Evolutionary conservation across 2,113 vertebrate species (phyloP), one percentile per base, ranked within the genome.

Genomic region (Typhlomys cinereus): DNA sequence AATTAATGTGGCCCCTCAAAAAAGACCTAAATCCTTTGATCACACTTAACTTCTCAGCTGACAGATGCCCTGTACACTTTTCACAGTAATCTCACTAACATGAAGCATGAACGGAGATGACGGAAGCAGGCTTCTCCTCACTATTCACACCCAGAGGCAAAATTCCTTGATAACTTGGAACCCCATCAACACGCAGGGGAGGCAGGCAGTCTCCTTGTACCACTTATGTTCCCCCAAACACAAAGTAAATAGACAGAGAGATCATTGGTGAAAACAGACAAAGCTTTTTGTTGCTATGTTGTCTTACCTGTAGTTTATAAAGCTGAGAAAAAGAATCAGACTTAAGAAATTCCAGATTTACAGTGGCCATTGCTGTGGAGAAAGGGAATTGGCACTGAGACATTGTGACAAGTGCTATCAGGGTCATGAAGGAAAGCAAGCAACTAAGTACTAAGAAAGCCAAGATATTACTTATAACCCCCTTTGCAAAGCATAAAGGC

Each of bases 301-400:
- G 13, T 70, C 90, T 89, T 87, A 97, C 96, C 95, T 97, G 96
- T 2, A 94, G 7, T 23, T 25, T 0, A 0, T 36, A 13, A 48
- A 96, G 93, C 10, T 36, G 12, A 4, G 1, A 7, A n/a, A 97
- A 90, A 15, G 25, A 23, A 18, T 54, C 0, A 3, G 21, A 7
- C 5, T 1, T 9, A 41, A 96, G 31, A 1, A 5, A 2, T 0
- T 48, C 5, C 59, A 88, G 36, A 7, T 96, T 97, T 82, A 96
- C 20, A 52, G 93, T 75, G 36, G 95, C 74, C 78, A 97, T 8
- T 34, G 21, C 96, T 97, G 66, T 4, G 67, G 52, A 88, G 74
- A 92, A 46, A 69, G 41, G 5, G 29, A 73, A 44, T 70, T 29
- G 15, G 0, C 3, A 4, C 7, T 52, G 31, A 83, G 36, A 36